A percentile compares a stretch with the other conserved stretches of the same genome.
Conservation (phyloP, 2,113 vertebrate species). For the Eleginops maclovinus region DNA sequence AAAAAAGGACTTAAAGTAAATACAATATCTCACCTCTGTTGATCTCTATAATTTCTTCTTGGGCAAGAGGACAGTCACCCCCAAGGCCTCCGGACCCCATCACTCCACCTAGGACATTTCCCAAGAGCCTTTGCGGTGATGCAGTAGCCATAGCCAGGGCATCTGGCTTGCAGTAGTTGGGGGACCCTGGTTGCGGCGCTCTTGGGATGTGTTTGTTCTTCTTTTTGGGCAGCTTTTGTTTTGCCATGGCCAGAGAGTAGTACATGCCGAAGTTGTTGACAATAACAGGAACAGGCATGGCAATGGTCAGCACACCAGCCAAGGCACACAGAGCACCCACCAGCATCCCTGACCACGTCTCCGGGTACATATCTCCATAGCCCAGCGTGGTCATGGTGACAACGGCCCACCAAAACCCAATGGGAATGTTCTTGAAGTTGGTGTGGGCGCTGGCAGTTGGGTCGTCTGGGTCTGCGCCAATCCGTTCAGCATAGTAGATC, state of each 20-base stretch:
- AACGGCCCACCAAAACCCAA: slow-evolving; percentile 98
- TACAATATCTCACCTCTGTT: slow-evolving; percentile 85
- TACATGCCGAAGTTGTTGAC: slow-evolving; percentile 99
- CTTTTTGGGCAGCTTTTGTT: slow-evolving; percentile 97
- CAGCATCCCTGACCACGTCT: slow-evolving; percentile 97
- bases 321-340: slow-evolving; percentile 94
- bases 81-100: slow-evolving; percentile 81
- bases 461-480: slow-evolving; percentile 91
- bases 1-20: slow-evolving; percentile 1
- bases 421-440: slow-evolving; percentile 96
- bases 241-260: slow-evolving; percentile 97
- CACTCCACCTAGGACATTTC: slow-evolving; percentile 85
- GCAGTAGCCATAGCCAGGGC: slow-evolving; percentile 86
- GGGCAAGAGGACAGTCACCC: slow-evolving; percentile 91
- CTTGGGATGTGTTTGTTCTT: slow-evolving; percentile 96
- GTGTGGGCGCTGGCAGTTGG: slow-evolving; percentile 91
- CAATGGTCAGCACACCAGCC: slow-evolving; percentile 96
- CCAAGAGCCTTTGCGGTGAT: slow-evolving; percentile 87
- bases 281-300: slow-evolving; percentile 98
- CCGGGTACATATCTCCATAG: slow-evolving; percentile 97
- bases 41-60: slow-evolving; percentile 96
- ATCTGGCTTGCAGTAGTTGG: slow-evolving; percentile 94
- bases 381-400: slow-evolving; percentile 97
- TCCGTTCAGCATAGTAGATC: slow-evolving; percentile 97
- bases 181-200: slow-evolving; percentile 92